A percentile compares a stretch with the other conserved stretches of the same genome.
Conservation (phyloP, 2,797 vertebrate species). For the Xiphorhynchus erythropygius region DNA sequence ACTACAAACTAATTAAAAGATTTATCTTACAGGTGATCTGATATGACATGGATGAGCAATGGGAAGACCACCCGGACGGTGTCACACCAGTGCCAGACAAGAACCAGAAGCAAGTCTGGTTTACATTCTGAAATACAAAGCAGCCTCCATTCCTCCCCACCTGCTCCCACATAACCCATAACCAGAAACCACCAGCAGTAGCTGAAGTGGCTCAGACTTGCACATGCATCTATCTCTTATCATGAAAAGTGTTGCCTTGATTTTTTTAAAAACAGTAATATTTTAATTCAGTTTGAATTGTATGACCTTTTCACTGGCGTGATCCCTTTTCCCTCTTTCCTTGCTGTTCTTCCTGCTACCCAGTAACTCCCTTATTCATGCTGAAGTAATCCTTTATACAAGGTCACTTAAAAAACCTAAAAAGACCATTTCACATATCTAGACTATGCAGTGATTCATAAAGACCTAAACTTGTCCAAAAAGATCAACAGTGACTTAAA, state of each 20-base stretch:
- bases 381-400: background rate
- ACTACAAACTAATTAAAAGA: background rate
- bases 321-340: background rate
- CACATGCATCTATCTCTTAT: background rate
- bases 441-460: background rate
- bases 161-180: background rate
- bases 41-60: background rate
- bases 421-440: background rate
- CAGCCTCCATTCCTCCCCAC: background rate
- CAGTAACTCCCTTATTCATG: background rate
- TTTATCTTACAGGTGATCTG: conserved; percentile 23
- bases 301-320: background rate
- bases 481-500: background rate
- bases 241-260: background rate
- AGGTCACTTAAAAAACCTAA: background rate
- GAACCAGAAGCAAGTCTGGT: conserved; percentile 32
- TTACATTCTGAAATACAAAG: background rate
- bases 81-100: conserved; percentile 5
- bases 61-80: background rate
- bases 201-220: background rate
- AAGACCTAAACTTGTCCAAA: background rate
- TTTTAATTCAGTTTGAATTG: background rate
- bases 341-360: background rate
- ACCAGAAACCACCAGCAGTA: background rate
- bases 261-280: background rate